Evolutionary conservation across 1,140 invertebrate species (phyloP), one percentile per base, ranked within the genome.

Genomic region (Neodiprion fabricii): DNA sequence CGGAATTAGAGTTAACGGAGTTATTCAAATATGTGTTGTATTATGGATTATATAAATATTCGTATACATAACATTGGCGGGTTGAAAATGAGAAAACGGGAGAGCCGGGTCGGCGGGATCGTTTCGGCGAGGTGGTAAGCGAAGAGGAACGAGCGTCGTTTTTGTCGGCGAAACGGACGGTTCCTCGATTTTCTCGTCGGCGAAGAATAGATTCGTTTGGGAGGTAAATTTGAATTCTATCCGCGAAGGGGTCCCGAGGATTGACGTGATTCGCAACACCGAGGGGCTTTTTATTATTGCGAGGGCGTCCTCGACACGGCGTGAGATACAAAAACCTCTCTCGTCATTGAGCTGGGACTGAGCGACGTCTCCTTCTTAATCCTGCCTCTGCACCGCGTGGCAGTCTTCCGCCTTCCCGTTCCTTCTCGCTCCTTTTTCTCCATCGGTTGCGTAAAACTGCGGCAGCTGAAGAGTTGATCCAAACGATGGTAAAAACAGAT

Each of bases 311-410:
- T 40, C 28, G 53, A 61, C n/a, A 61, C n/a, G n/a, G 11, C 11
- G n/a, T 17, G 11, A 61, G 53, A 61, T 61, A 61, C 53, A 61
- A 61, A 11, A 61, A 61, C 53, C 53, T 61, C 28, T 40, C 11
- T 61, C 53, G 53, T 61, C 53, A 14, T 61, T 17, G 11, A 17
- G 53, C 11, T 9, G 11, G 8, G 5, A 4, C 53, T 61, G 53
- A 12, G 53, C 11, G 53, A 14, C 53, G 53, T 40, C 28, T 40
- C 11, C 53, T 12, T 61, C 53, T 61, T 61, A 61, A 61, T 61
- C 67, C 67, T 17, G 21, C 5, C 4, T 65, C 17, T 65, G 12
- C 65, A 40, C 71, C 74, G 73, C 74, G 67, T 73, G 74, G 77
- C 47, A 12, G 72, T 17, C 48, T 67, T 14, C 65, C 40, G 65